These are phyloP conservation scores for Siderastrea radians DNA, from an alignment of 92 coral and sea anemone species.

Conservation along the genomic window DNA sequence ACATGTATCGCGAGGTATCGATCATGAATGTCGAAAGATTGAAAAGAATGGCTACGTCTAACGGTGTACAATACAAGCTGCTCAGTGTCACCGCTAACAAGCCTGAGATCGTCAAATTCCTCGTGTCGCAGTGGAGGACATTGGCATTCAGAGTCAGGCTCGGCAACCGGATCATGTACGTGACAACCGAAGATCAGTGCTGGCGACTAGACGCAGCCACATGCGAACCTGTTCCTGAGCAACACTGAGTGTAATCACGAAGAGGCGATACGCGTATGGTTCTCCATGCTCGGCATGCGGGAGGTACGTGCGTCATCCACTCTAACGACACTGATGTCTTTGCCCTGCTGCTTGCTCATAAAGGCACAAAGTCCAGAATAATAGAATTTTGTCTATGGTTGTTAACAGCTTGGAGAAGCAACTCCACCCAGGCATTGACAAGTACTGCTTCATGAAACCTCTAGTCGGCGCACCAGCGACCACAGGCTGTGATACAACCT, in stretches of 20 bases:
- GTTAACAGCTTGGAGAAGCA: too few species aligned
- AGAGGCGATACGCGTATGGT: conserved; percentile 78
- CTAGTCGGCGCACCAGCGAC: too few species aligned
- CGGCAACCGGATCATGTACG: conserved; percentile 49
- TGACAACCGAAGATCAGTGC: conserved; percentile 58
- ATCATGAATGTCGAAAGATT: conserved; percentile 57
- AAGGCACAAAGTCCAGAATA: too few species aligned
- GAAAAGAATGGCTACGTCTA: conserved; percentile 37
- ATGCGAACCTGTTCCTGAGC: conserved; percentile 57
- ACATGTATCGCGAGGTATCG: conserved; percentile 48
- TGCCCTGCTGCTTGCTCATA: too few species aligned
- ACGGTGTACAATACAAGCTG: conserved; percentile 49
- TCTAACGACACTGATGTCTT: too few species aligned
- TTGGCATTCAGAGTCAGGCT: conserved; percentile 60
- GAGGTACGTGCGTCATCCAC: conserved; percentile 55
- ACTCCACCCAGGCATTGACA: too few species aligned
- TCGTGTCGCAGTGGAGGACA: conserved; percentile 67
- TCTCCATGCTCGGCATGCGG: conserved; percentile 74
- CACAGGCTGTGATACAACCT: too few species aligned
- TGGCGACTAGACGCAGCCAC: conserved; percentile 36
- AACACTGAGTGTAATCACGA: conserved; percentile 59
- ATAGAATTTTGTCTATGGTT: too few species aligned
- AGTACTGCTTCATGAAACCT: too few species aligned
- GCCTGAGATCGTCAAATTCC: conserved; percentile 63
- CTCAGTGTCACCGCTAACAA: conserved; percentile 74